Conservation (phyloP, 2,797 vertebrate genomes). For the Otolemur crassicaudatus region DNA sequence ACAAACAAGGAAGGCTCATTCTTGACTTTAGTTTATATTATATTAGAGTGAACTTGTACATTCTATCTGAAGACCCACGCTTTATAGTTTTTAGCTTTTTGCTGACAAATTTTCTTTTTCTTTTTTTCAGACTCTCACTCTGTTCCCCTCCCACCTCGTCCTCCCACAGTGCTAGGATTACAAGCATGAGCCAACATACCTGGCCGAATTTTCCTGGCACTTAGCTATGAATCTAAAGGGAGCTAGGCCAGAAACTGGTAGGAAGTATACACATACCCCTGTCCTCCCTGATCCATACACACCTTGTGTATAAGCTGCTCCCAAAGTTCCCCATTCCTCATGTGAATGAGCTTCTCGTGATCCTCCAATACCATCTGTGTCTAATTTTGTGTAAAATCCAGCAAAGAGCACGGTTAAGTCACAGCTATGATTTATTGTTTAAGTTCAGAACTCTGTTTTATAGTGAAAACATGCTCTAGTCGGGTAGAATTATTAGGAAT, state of each 20-base stretch:
- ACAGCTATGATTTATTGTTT: not conserved
- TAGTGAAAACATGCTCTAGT: not conserved
- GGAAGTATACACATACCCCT: not conserved
- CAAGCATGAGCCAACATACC: not conserved
- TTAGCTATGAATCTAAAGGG: not conserved
- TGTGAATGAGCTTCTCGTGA: not conserved
- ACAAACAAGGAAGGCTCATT: not conserved
- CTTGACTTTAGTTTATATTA: not conserved
- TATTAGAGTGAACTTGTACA: not conserved
- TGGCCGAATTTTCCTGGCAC: not conserved
- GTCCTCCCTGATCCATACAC: not conserved
- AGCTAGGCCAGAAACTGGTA: not conserved
- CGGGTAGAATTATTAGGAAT: not conserved
- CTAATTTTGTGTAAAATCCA: constrained; percentile 9
- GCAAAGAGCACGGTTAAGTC: not conserved
- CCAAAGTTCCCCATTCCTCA: not conserved
- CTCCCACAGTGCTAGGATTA: no score
- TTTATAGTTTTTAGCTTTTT: not conserved
- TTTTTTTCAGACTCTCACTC: no score
- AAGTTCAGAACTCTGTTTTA: constrained; percentile 18
- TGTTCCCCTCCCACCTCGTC: no score
- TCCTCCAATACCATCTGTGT: not conserved
- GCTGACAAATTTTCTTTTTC: constrained; percentile 29
- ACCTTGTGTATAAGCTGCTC: not conserved
- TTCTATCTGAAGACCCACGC: not conserved